Evolutionary conservation across 92 coral and sea anemone genomes (phyloP), one percentile per base, ranked within the genome.

Genomic region (Ricordea florida): DNA sequence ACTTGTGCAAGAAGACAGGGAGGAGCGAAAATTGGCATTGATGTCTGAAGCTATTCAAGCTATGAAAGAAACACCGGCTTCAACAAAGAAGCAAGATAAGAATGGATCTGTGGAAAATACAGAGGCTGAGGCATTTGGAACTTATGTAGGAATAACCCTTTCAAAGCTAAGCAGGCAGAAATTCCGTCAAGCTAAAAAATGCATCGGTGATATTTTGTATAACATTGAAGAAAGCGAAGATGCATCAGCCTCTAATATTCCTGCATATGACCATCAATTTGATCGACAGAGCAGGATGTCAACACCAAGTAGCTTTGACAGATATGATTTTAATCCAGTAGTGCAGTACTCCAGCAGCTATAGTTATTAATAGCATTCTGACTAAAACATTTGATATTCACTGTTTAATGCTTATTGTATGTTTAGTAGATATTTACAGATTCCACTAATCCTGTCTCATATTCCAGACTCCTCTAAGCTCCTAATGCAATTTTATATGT

Each of bases 191-290:
- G 81, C 72, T 7, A 74, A 74, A 24, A 74, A 74, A 30, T 61
- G 81, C 34, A 59, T 74, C 14, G 5, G 72, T 40, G 81, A 74
- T 58, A 61, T 74, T 4, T 44, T 74, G 10, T 74, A 41, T 61
- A 18, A 74, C 5, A 74, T 59, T 40, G 49, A 60, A 32, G 49
- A 60, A 21, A 27, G 65, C 30, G 42, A 57, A 57, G 65, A 57
- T 25, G 65, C 14, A 5, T 57, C n/a, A n/a, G n/a, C 10, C 22
- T 29, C 42, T 57, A 27, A 16, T 24, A 57, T 40, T 29, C 16
- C 47, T 41, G 11, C 1, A 41, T 41, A 41, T n/a, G 16, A 11
- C 16, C 47, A 57, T 57, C 42, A 10, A 9, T 13, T 57, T 57
- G 65, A 57, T 18, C 26, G 65, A 13, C 31, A 57, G 7, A 57